Percentiles rank a stretch among this genome's conserved stretches.
Evolutionary conservation across 2,888 invertebrate species (phyloP).

Genomic region (Plagodis pulveraria): DNA sequence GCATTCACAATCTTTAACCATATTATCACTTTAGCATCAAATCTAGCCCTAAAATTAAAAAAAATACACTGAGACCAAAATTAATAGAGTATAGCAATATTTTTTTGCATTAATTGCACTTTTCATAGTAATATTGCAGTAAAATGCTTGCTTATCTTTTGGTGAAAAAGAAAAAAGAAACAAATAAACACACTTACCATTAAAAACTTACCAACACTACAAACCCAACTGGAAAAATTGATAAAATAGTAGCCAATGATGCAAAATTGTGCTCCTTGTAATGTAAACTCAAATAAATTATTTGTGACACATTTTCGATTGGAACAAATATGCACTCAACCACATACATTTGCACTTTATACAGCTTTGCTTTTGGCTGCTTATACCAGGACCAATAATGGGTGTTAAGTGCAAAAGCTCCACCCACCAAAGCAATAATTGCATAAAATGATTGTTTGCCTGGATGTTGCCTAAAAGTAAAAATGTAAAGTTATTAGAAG

Average conservation of each 20-base stretch:
- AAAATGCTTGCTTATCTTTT: too few relatives aligned
- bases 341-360: not conserved
- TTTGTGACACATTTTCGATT: not conserved
- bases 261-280: constrained; percentile 3
- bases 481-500: not conserved
- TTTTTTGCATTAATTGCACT: too few relatives aligned
- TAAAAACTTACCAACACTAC: not conserved
- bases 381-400: constrained; percentile 6
- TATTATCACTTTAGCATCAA: too few relatives aligned
- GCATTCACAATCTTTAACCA: too few relatives aligned
- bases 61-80: too few relatives aligned
- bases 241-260: not conserved
- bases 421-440: not conserved
- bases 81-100: too few relatives aligned
- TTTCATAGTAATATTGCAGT: too few relatives aligned
- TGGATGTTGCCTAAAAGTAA: constrained; percentile 8
- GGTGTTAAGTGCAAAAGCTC: constrained; percentile 2
- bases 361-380: not conserved
- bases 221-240: not conserved
- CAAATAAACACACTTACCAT: too few relatives aligned
- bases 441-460: constrained; percentile 5
- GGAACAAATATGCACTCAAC: constrained; percentile 1
- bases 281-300: not conserved
- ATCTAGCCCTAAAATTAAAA: too few relatives aligned
- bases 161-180: too few relatives aligned